Evolutionary conservation across 1,140 invertebrate genomes (phyloP).

Genomic region (Hestina assimilis): DNA sequence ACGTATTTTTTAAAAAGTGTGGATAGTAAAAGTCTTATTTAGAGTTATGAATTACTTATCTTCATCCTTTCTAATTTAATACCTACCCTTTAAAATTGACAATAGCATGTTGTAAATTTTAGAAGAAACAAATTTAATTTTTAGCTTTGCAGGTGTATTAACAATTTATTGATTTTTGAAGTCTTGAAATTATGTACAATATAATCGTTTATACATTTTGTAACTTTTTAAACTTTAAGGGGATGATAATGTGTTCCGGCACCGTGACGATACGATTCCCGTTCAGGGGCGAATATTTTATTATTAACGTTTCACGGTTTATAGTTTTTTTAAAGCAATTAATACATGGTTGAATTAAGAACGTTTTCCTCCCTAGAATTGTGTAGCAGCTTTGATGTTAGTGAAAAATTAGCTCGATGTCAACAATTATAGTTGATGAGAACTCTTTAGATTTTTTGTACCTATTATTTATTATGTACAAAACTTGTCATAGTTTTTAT

Average conservation of each 20-base stretch:
- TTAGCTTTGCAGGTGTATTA: background rate
- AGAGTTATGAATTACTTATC: no score
- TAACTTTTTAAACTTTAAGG: conserved; percentile 35
- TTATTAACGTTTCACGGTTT: conserved; percentile 61
- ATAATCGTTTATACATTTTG: conserved; percentile 49
- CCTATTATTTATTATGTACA: background rate
- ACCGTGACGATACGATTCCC: conserved; percentile 42
- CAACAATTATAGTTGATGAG: conserved; percentile 22
- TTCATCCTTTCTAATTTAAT: no score
- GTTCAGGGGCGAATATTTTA: conserved; percentile 45
- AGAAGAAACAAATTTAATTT: no score
- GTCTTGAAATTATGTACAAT: conserved; percentile 20
- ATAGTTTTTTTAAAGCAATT: conserved; percentile 32
- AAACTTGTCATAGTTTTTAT: background rate
- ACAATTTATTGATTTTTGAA: background rate
- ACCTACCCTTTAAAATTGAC: no score
- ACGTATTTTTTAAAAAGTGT: no score
- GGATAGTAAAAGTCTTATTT: no score
- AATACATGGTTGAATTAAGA: conserved; percentile 30
- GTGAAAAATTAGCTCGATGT: conserved; percentile 19
- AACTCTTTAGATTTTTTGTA: background rate
- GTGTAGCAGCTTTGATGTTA: conserved; percentile 43
- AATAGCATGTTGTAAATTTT: no score
- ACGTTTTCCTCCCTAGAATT: conserved; percentile 44
- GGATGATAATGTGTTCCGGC: conserved; percentile 40